Base-by-base conservation (phyloP, 2,888 invertebrate species). In the Diarsia rubi region DNA sequence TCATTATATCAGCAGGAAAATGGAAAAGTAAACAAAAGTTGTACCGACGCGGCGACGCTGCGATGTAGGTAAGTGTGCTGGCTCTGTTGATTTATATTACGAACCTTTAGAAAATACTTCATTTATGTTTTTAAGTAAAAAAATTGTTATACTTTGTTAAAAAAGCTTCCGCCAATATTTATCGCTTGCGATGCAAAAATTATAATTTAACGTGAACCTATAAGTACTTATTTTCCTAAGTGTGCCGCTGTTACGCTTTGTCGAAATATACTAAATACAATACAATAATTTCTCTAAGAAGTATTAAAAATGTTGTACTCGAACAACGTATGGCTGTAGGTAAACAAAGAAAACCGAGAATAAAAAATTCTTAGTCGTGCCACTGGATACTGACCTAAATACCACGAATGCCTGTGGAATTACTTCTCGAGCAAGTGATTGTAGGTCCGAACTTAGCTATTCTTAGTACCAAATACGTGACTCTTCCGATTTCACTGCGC, bases 161-260 rank as follows among this genome's bases (percentile, higher is more conserved):
- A 68, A 80, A 79, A 66, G 70, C 60, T 82, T 76, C 75, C 84
- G 74, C 63, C 60, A 69, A 69, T 83, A 77, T 70, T 27, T 63
- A 59, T 65, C 63, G 60, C 62, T 49, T 73, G 80, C 44, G 37
- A 71, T 49, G 67, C n/a, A 45, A 68, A 75, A 78, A 64, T 69
- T 42, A 54, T 2, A 47, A 3, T 65, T n/a, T 42, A 45, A 42
- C 37, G 19, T 54, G 37, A 14, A 31, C 4, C 47, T n/a, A 12
- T 42, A 12, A 24, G 9, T 66, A 24, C 24, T 16, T 24, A 27
- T 42, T 52, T 44, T 27, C 5, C 19, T 24, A 21, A 47, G 12
- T 21, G 21, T 5, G n/a, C n/a, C n/a, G n/a, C n/a, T 60, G 16
- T 45, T 16, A 37, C 42, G 2, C 14, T 57, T 2, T n/a, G 42